These are phyloP conservation scores for Cossypha niveicapilla DNA, from an alignment of 2,797 vertebrate genomes.

Conservation along the genomic window DNA sequence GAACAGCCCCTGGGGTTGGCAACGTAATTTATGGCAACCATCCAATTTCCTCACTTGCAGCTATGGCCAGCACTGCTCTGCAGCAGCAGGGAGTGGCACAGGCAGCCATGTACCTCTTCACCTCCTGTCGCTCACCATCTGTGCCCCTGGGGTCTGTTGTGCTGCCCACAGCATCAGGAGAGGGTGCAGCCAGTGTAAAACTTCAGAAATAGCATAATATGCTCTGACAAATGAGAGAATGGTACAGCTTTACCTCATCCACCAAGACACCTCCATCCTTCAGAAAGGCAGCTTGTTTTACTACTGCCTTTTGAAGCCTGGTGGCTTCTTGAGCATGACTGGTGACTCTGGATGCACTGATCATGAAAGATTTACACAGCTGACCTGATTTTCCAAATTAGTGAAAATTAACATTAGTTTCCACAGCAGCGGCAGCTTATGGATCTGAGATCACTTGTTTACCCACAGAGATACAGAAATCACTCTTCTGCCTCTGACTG, in stretches of 20 bases:
- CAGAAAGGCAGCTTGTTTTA: background rate
- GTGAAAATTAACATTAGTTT: background rate
- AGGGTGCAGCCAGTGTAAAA: background rate
- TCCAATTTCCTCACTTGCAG: background rate
- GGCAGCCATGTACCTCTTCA: background rate
- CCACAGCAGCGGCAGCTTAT: background rate
- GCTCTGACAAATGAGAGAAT: background rate
- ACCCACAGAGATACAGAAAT: background rate
- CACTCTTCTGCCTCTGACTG: background rate
- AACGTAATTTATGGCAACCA: accelerated
- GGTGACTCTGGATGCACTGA: background rate
- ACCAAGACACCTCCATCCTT: background rate
- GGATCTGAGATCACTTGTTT: background rate
- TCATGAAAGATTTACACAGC: background rate
- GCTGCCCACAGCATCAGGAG: background rate
- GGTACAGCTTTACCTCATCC: background rate
- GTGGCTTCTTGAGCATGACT: background rate
- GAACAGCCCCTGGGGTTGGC: background rate
- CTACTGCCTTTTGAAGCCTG: background rate
- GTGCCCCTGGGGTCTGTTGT: background rate
- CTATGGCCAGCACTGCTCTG: background rate
- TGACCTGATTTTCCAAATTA: background rate
- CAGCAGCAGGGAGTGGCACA: background rate
- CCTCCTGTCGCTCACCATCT: accelerated
- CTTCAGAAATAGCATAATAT: background rate